A percentile compares a stretch with the other conserved stretches of the same genome.
Conservation (phyloP, 2,888 invertebrate genomes). For the Meliscaeva auricollis region DNA sequence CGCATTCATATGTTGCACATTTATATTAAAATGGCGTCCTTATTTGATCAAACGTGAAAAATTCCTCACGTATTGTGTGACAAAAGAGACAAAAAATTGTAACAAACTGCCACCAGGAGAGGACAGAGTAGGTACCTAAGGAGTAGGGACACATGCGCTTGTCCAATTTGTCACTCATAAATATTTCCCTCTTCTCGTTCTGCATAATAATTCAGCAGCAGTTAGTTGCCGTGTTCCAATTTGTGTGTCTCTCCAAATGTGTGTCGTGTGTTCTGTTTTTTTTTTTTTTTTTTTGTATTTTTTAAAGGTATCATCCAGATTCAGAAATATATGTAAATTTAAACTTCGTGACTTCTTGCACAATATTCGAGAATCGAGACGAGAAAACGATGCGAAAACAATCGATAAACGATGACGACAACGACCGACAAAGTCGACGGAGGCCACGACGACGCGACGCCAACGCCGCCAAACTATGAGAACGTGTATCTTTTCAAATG, state of each 20-base stretch:
- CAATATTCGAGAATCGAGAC: conserved; percentile 29
- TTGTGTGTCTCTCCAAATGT: conserved; percentile 38
- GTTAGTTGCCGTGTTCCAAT: conserved; percentile 58
- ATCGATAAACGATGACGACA: conserved; percentile 62
- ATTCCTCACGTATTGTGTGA: conserved; percentile 30
- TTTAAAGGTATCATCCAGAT: conserved; percentile 45
- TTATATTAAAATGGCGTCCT: conserved; percentile 21
- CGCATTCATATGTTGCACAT: not conserved
- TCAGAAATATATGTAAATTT: conserved; percentile 66
- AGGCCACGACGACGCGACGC: conserved; percentile 26
- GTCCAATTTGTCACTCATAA: conserved; percentile 65
- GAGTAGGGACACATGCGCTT: conserved; percentile 49
- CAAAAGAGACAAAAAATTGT: too few relatives aligned
- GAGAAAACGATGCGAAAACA: conserved; percentile 40
- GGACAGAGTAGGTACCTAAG: not conserved
- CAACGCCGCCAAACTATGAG: conserved; percentile 30
- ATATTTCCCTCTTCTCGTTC: conserved; percentile 52
- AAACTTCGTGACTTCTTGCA: conserved; percentile 73
- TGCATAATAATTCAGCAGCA: conserved; percentile 69
- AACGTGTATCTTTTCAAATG: conserved; percentile 40
- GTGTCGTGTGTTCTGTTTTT: conserved; percentile 23
- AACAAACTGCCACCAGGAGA: conserved; percentile 13
- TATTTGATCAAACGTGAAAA: conserved; percentile 15
- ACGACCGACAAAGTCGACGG: conserved; percentile 31
- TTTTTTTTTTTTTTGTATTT: not conserved